Conservation (phyloP, 2,113 vertebrate species). For the Ptilorrhoa leucosticta region DNA sequence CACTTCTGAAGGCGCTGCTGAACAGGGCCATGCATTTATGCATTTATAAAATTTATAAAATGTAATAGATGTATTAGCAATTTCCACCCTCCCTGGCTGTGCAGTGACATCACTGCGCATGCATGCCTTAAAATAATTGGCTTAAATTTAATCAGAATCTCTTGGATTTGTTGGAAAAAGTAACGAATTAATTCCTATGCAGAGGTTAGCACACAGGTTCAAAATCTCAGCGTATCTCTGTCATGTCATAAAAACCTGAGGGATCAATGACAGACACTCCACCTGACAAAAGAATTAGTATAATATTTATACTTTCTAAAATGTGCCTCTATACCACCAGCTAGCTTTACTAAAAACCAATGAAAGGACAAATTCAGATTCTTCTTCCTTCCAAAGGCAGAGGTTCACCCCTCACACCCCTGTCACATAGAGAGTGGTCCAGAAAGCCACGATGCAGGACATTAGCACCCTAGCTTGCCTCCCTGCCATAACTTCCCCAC, state of each 20-base stretch:
- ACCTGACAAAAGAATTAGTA: background rate
- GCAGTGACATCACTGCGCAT: background rate
- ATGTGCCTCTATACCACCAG: background rate
- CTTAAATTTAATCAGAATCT: background rate
- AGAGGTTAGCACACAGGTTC: background rate
- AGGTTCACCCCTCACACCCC: background rate
- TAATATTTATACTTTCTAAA: background rate
- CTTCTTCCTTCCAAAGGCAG: background rate
- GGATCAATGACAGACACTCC: background rate
- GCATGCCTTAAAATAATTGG: background rate
- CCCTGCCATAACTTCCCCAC: background rate
- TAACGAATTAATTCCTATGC: background rate
- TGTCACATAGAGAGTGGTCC: background rate
- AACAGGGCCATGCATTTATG: background rate
- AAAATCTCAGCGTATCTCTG: background rate
- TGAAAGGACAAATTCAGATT: background rate
- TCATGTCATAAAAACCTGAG: fast-evolving
- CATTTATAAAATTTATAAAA: background rate
- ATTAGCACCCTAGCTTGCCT: background rate
- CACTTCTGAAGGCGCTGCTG: background rate
- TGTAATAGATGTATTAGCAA: background rate
- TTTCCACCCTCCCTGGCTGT: background rate
- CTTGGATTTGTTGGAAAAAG: background rate
- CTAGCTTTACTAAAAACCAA: background rate
- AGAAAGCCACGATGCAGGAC: background rate